Percentiles rank a stretch among this genome's conserved stretches.
Conservation (phyloP, 2,797 vertebrate species). For the Microctenopoma steveboyesi region DNA sequence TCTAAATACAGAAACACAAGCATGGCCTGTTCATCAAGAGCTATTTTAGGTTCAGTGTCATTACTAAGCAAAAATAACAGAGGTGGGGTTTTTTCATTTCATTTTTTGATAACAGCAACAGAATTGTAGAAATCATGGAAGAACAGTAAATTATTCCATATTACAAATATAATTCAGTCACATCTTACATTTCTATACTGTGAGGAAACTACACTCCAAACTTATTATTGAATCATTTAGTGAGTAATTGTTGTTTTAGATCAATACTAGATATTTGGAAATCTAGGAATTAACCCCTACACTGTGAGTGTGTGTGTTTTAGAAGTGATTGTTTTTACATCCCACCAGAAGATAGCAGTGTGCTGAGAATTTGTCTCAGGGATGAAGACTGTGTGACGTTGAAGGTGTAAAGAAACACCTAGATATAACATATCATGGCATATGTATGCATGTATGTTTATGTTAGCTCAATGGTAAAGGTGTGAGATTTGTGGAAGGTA, state of each 20-base stretch:
- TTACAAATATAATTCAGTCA: too few relatives aligned
- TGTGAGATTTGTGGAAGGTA: conserved; percentile 41
- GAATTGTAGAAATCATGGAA: too few relatives aligned
- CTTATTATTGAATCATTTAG: not conserved
- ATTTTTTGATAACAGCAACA: too few relatives aligned
- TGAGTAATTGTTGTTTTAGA: not conserved
- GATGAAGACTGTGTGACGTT: not conserved
- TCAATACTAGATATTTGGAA: not conserved
- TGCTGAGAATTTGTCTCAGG: not conserved
- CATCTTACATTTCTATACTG: too few relatives aligned
- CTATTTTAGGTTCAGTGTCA: too few relatives aligned
- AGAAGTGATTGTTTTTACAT: not conserved
- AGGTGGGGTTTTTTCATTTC: too few relatives aligned
- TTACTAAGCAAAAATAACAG: too few relatives aligned
- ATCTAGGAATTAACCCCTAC: not conserved
- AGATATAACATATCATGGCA: not conserved
- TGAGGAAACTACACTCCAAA: too few relatives aligned
- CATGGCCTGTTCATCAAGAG: too few relatives aligned
- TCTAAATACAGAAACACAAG: not conserved
- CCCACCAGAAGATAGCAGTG: conserved; percentile 54
- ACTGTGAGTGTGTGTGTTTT: not conserved
- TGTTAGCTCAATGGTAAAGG: conserved; percentile 9
- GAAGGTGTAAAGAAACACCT: not conserved
- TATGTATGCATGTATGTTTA: too few relatives aligned
- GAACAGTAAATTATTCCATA: too few relatives aligned